Evolutionary conservation across 2,113 vertebrate genomes (phyloP).

Genomic region (Tragelaphus buxtoni): DNA sequence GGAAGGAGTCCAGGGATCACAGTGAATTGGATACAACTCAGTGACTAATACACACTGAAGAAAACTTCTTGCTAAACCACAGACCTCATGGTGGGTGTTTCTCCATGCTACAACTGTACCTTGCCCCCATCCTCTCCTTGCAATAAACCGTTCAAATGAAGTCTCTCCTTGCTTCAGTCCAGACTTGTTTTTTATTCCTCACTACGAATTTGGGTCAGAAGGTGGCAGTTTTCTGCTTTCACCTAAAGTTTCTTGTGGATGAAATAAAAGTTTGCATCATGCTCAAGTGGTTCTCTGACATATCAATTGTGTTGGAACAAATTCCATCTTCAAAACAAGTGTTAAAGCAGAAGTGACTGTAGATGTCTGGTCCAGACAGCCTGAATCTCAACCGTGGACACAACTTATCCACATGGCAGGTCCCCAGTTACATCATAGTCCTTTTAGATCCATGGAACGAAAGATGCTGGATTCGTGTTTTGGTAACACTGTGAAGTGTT

Average conservation of each 20-base stretch:
- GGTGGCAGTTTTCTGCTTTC: not conserved
- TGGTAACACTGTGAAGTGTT: not conserved
- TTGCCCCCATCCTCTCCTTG: not conserved
- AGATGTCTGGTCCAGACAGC: not conserved
- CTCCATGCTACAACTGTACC: not conserved
- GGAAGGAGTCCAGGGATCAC: not conserved
- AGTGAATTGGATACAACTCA: not conserved
- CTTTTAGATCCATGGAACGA: not conserved
- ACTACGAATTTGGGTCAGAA: not conserved
- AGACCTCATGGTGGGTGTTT: not conserved
- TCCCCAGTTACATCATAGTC: not conserved
- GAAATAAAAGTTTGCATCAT: not conserved
- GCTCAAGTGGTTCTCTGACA: not conserved
- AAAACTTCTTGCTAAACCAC: not conserved
- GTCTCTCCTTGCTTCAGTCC: not conserved
- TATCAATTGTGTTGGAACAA: not conserved
- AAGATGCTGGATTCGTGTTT: not conserved
- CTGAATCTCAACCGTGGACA: not conserved
- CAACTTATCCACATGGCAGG: not conserved
- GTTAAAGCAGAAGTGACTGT: not conserved
- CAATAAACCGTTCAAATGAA: not conserved
- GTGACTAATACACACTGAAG: not conserved
- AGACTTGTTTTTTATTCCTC: not conserved
- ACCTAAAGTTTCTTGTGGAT: not conserved
- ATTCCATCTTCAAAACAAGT: not conserved